Percentiles rank a stretch among this genome's conserved stretches.
phyloP scores from a whole-genome alignment of 2,113 vertebrate species.

The Petromus typicus region DNA sequence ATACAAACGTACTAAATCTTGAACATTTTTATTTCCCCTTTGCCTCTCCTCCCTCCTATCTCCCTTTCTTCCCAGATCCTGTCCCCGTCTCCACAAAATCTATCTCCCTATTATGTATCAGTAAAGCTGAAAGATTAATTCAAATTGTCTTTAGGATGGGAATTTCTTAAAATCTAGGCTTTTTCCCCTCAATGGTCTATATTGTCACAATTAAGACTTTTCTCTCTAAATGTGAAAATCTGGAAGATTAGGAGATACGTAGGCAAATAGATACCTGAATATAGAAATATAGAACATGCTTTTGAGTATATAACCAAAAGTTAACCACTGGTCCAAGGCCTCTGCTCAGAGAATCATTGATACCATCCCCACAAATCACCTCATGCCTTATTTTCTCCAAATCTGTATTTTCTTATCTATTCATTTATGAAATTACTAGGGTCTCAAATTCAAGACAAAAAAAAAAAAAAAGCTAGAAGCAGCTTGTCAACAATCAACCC shows the following conservation, averaged over 20 bases:
- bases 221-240: not conserved
- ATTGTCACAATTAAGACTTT: not conserved
- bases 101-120: not conserved
- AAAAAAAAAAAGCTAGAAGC: constrained; percentile 4
- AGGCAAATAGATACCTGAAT: not conserved
- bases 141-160: not conserved
- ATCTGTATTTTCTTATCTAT: not conserved
- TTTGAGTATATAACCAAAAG: not conserved
- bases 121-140: not conserved
- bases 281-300: not conserved
- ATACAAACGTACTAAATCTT: not conserved
- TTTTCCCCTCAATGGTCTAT: not conserved
- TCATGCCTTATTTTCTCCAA: not conserved
- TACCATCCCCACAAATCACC: not conserved
- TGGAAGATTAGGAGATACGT: not conserved
- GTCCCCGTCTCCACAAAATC: not conserved
- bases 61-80: not conserved
- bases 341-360: not conserved
- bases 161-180: constrained; percentile 9
- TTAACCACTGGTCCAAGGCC: not conserved
- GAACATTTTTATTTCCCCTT: not conserved
- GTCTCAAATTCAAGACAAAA: not conserved
- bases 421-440: not conserved
- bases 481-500: not conserved
- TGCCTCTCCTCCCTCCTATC: not conserved